Conservation (phyloP, 2,797 vertebrate species). For the Glyptemys insculpta region DNA sequence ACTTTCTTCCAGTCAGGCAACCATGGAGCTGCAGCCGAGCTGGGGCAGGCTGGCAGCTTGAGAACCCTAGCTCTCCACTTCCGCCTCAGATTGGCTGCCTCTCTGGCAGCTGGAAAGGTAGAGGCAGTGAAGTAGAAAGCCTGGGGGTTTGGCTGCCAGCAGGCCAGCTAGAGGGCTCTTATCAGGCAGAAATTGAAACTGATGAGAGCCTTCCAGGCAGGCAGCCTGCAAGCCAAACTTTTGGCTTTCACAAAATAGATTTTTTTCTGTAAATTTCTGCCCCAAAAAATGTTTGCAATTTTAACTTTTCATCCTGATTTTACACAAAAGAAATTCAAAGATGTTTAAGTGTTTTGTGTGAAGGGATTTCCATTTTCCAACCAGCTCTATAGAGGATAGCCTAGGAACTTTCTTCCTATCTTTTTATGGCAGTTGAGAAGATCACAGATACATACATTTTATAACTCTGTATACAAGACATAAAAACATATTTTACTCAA, state of each 20-base stretch:
- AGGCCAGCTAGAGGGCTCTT: not conserved
- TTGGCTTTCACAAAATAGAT: not conserved
- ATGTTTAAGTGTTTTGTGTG: not conserved
- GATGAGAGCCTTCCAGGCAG: not conserved
- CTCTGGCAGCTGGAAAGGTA: not conserved
- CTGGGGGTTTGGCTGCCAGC: not conserved
- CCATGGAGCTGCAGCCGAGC: not conserved
- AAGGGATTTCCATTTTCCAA: not conserved
- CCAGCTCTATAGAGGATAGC: not conserved
- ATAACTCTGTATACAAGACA: not conserved
- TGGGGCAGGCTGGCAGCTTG: not conserved
- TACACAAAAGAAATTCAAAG: not conserved
- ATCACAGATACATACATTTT: not conserved
- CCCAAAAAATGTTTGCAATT: not conserved
- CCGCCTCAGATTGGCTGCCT: not conserved
- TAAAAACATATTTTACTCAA: not conserved
- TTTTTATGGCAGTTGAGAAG: not conserved
- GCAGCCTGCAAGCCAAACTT: not conserved
- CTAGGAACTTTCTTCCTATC: not conserved
- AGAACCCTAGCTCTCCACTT: not conserved
- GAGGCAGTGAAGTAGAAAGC: not conserved
- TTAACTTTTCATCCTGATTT: not conserved
- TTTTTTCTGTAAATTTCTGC: not conserved
- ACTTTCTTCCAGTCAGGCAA: not conserved
- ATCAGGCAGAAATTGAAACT: not conserved